phyloP scores from a whole-genome alignment of 2,888 invertebrate genomes.

The Eristalis arbustorum region DNA sequence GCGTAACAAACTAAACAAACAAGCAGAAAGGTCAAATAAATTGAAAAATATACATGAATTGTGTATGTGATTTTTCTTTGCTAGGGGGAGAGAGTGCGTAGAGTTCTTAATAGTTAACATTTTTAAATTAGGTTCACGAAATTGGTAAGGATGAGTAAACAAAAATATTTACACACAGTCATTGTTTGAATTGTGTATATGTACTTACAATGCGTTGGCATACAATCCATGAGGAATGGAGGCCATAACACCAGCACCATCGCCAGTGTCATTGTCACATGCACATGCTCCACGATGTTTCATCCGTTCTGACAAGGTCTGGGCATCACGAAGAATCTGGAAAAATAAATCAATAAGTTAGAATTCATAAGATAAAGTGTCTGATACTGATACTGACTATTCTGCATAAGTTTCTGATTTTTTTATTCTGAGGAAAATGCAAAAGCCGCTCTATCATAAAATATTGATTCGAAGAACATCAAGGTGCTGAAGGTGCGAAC shows the following conservation, averaged over 20 bases:
- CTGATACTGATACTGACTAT: too few relatives aligned
- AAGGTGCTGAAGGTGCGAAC: too few relatives aligned
- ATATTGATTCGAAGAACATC: too few relatives aligned
- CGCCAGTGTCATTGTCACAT: conserved; percentile 99
- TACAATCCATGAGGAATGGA: conserved; percentile 98
- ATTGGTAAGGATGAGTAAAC: not conserved
- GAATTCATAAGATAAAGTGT: not conserved
- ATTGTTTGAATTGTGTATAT: not conserved
- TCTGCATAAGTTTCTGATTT: too few relatives aligned
- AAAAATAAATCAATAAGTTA: conserved; percentile 27
- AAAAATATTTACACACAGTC: not conserved
- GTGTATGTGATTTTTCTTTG: conserved; percentile 10
- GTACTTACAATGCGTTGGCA: conserved; percentile 89
- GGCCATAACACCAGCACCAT: conserved; percentile 98
- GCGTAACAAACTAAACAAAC: not conserved
- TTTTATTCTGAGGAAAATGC: too few relatives aligned
- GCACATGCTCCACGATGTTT: conserved; percentile 99
- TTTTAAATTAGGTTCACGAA: not conserved
- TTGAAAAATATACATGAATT: conserved; percentile 12
- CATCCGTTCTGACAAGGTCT: conserved; percentile 97
- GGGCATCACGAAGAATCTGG: conserved; percentile 97
- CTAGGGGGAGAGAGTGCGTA: not conserved
- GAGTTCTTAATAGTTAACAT: not conserved
- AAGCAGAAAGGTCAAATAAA: conserved; percentile 41
- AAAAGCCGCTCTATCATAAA: too few relatives aligned